Percentiles rank a stretch among this genome's conserved stretches.
These are phyloP conservation scores for Rhadinocentrus ornatus DNA, from an alignment of 2,797 vertebrate genomes.

Conservation along the genomic window DNA sequence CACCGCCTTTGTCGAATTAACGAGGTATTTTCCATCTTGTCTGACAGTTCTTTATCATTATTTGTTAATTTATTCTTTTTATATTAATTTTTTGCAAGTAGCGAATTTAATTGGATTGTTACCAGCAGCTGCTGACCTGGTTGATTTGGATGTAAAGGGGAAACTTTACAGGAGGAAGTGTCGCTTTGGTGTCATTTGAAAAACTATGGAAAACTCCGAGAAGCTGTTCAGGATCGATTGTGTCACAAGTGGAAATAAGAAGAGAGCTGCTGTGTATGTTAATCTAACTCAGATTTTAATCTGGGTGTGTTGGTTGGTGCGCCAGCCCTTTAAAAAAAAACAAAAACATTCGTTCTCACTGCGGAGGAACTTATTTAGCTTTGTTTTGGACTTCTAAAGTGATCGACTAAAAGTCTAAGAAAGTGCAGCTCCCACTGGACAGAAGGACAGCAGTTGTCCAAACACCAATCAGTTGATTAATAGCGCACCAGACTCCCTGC, in stretches of 20 bases:
- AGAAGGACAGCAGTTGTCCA: constrained; percentile 56
- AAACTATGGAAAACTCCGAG: neutral
- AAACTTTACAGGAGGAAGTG: neutral
- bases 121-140: constrained; percentile 47
- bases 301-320: neutral
- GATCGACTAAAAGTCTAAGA: constrained; percentile 12
- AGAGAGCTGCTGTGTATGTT: neutral
- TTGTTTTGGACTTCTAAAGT: constrained; percentile 8
- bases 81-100: neutral
- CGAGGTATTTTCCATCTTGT: neutral
- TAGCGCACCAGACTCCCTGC: constrained; percentile 54
- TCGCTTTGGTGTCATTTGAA: neutral
- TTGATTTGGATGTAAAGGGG: neutral
- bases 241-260: neutral
- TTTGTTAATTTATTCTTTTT: neutral
- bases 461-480: constrained; percentile 62
- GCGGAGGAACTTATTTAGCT: neutral
- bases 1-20: neutral
- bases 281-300: neutral
- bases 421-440: constrained; percentile 34
- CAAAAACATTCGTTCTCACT: constrained; percentile 20
- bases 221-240: neutral
- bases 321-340: neutral
- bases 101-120: constrained; percentile 29
- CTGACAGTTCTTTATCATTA: neutral